phyloP scores from a whole-genome alignment of 2,797 vertebrate genomes.

The Argentina silus region DNA sequence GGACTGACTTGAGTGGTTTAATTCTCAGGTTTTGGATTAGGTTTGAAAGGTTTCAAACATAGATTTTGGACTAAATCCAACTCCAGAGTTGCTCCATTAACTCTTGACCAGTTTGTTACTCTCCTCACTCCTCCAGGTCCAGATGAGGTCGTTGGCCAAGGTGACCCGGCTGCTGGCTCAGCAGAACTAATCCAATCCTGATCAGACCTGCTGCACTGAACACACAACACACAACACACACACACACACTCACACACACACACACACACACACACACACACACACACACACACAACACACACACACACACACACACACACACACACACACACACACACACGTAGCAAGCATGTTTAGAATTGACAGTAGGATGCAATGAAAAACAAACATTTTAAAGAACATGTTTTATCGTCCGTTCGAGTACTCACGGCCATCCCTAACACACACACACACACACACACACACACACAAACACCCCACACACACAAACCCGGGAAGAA shows the following conservation, averaged over 20 bases:
- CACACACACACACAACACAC: constrained; percentile 4
- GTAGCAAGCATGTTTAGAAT: not conserved
- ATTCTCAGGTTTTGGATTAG: too few species aligned
- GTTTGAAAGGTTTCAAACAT: too few species aligned
- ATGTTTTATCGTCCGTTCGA: too few species aligned
- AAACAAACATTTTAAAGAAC: too few species aligned
- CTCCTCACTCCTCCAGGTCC: not conserved
- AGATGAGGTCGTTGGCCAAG: not conserved
- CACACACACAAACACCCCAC: not conserved
- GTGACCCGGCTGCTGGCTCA: constrained; percentile 14
- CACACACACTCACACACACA: not conserved
- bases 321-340: constrained; percentile 1
- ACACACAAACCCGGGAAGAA: not conserved
- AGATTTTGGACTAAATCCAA: not conserved
- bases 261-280: not conserved
- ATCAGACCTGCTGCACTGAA: not conserved
- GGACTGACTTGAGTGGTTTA: too few species aligned
- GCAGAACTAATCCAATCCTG: constrained; percentile 11
- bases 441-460: not conserved
- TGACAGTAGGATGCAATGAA: too few species aligned
- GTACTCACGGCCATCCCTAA: too few species aligned
- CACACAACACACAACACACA: not conserved
- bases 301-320: constrained; percentile 10
- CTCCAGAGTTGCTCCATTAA: not conserved
- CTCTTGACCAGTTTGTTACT: not conserved